Base-by-base conservation (phyloP, 2,888 invertebrate genomes). In the Stramonita haemastoma region DNA sequence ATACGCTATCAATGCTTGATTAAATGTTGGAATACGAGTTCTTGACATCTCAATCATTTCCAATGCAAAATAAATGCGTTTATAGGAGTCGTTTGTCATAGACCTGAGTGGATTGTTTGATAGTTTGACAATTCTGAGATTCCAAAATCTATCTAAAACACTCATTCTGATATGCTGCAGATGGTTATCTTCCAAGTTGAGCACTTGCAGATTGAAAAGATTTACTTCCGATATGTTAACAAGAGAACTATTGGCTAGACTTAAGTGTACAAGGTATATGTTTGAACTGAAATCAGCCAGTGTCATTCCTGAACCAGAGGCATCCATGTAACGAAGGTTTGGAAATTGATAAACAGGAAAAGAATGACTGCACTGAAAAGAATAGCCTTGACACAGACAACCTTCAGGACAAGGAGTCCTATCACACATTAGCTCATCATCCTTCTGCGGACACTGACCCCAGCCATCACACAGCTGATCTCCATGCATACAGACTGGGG, bases 381-480 rank as follows among this genome's bases (percentile, higher is more conserved):
- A 46, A 11, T n/a, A 36, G 36, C 81, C 81, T 81, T 46, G 81
- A 81, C 81, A 81, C 81, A 46, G 81, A 22, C 81, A 81, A 46
- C 81, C 81, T 46, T 81, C 81, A 0, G 81, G 81, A 81, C 81
- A 81, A 13, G 46, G 46, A 46, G 36, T 81, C 81, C 19, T 81
- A 36, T 81, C 81, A 81, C 81, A 81, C 46, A 81, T 26, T 19
- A 36, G 46, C 36, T 81, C 81, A 46, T 81, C 81, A 46, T 81
- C 81, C 6, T 36, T 36, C 22, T 81, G 81, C 22, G 81, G 81
- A 26, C 81, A 81, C 81, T 81, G 81, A 46, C 46, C 81, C 81
- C 81, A 81, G 46, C 81, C 81, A 81, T 81, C 81, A 26, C 81
- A 81, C 36, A 81, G 22, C 17, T 81, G 46, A 46, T 46, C 6